Evolutionary conservation across 2,113 vertebrate genomes (phyloP).

Genomic region (Terrapene triunguis): DNA sequence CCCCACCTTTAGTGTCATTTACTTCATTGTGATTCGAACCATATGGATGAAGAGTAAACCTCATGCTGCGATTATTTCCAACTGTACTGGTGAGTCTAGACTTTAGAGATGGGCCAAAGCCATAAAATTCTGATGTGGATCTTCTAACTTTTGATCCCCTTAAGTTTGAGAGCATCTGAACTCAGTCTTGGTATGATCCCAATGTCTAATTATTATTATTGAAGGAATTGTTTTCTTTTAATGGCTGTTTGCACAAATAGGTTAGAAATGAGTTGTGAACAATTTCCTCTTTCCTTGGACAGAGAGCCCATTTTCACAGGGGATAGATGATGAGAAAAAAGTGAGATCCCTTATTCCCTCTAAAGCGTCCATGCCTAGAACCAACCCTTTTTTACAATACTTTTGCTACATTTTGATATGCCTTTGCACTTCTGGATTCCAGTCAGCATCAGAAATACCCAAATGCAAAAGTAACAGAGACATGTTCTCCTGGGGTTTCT

Average conservation of each 20-base stretch:
- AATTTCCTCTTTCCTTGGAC: background rate
- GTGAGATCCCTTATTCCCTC: background rate
- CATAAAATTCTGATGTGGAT: background rate
- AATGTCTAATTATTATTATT: accelerated
- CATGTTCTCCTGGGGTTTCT: background rate
- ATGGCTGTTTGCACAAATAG: too few species aligned
- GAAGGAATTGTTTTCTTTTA: background rate
- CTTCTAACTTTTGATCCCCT: accelerated
- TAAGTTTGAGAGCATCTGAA: background rate
- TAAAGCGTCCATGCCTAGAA: background rate
- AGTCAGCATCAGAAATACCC: constrained; percentile 39
- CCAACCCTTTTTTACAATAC: background rate
- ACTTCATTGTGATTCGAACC: constrained; percentile 82
- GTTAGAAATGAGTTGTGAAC: too few species aligned
- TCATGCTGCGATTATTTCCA: constrained; percentile 72
- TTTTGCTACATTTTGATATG: background rate
- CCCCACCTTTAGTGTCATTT: constrained; percentile 72
- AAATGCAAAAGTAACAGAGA: background rate
- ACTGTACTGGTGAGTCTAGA: constrained; percentile 78
- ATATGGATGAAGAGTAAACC: constrained; percentile 85
- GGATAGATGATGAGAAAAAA: accelerated
- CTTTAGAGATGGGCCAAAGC: background rate
- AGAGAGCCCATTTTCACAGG: background rate
- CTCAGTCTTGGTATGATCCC: accelerated
- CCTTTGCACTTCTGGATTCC: background rate